A percentile compares a stretch with the other conserved stretches of the same genome.
phyloP scores from a whole-genome alignment of 2,113 vertebrate genomes.

The Glaucomys volans region DNA sequence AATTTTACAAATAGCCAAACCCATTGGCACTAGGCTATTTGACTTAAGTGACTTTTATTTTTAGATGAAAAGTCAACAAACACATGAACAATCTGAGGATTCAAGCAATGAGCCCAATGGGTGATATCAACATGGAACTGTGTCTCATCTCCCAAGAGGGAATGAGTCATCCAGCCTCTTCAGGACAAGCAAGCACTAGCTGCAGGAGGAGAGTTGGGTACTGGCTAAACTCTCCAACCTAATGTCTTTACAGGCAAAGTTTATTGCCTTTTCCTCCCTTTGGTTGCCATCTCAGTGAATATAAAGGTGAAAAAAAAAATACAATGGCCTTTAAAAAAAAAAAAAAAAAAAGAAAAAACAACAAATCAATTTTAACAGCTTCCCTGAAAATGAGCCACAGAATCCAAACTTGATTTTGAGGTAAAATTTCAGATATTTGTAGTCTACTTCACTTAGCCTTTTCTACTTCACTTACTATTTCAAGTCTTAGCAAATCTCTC shows the following conservation, averaged over 20 bases:
- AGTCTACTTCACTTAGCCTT: background rate
- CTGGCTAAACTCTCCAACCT: conserved; percentile 49
- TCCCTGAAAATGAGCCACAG: conserved; percentile 31
- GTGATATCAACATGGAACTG: conserved; percentile 81
- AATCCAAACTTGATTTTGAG: conserved; percentile 31
- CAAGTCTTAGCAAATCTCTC: conserved; percentile 5
- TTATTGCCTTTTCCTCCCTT: conserved; percentile 11
- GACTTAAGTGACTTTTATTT: conserved; percentile 78
- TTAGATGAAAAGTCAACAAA: conserved; percentile 78
- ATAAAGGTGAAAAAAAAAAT: background rate
- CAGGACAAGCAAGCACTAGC: conserved; percentile 70
- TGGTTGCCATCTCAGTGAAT: conserved; percentile 44
- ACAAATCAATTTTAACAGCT: conserved; percentile 51
- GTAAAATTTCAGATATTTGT: conserved; percentile 28
- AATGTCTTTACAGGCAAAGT: conserved; percentile 12
- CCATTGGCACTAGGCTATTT: conserved; percentile 37
- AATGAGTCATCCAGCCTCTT: conserved; percentile 78
- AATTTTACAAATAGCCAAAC: conserved; percentile 64
- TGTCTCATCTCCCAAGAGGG: conserved; percentile 77
- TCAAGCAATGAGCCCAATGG: background rate
- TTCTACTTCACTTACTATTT: background rate
- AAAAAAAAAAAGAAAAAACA: background rate
- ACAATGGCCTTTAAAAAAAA: background rate
- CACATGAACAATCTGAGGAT: conserved; percentile 23
- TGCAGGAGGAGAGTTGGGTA: conserved; percentile 39